Evolutionary conservation across 2,113 vertebrate genomes (phyloP).

Genomic region (Fregata magnificens): DNA sequence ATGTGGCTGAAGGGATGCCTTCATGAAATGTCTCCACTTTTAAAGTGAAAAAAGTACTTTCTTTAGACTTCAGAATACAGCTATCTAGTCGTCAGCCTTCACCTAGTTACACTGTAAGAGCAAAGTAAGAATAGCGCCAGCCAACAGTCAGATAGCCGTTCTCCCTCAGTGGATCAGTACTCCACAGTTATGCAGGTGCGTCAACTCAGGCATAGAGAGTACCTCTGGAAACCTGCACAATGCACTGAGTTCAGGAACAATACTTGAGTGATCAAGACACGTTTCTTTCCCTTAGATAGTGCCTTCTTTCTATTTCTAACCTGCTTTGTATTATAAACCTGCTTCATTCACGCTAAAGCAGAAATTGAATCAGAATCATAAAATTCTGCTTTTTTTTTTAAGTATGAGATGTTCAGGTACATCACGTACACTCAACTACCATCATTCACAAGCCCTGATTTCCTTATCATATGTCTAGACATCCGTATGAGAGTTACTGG

Average conservation of each 20-base stretch:
- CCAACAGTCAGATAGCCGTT: background rate
- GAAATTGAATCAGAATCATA: background rate
- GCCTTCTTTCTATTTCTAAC: background rate
- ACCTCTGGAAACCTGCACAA: background rate
- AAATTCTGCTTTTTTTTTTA: background rate
- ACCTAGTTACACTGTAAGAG: background rate
- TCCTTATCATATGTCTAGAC: background rate
- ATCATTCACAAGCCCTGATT: background rate
- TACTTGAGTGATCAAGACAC: background rate
- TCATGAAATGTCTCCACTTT: background rate
- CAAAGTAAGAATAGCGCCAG: background rate
- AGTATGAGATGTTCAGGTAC: background rate
- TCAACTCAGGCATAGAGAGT: background rate
- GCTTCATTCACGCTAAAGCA: background rate
- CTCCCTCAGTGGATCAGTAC: background rate
- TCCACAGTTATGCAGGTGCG: rapidly evolving
- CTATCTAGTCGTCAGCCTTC: background rate
- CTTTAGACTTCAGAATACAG: background rate
- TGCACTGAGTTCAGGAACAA: background rate
- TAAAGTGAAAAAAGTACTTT: background rate
- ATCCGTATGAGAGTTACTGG: background rate
- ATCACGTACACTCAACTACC: background rate
- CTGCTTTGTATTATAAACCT: background rate
- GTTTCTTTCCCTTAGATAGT: background rate
- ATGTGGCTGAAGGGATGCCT: background rate